Conservation (phyloP, 2,113 vertebrate genomes). For the Ifrita kowaldi region DNA sequence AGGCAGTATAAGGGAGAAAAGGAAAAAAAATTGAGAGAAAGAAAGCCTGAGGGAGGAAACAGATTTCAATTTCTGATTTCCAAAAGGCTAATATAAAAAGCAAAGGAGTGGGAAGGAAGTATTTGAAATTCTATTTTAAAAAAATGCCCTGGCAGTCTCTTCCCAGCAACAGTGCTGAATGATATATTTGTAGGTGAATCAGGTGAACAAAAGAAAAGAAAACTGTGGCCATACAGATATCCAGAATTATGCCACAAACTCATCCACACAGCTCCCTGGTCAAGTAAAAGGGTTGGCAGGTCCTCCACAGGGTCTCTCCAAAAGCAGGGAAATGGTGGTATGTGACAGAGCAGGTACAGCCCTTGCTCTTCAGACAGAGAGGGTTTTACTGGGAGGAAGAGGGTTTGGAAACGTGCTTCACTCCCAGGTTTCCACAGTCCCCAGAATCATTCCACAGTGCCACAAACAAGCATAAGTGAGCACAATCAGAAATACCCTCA, state of each 20-base stretch:
- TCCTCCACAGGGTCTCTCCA: neutral
- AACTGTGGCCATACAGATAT: neutral
- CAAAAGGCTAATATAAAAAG: neutral
- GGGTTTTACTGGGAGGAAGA: neutral
- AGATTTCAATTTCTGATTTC: neutral
- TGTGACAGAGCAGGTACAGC: neutral
- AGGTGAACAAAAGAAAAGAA: neutral
- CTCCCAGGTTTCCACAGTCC: neutral
- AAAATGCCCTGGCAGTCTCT: neutral
- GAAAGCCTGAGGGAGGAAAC: neutral
- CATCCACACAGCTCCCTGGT: accelerated
- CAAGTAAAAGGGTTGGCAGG: neutral
- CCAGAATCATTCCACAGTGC: neutral
- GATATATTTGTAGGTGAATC: neutral
- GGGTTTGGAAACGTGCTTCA: neutral
- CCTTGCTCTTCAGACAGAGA: neutral
- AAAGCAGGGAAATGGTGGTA: neutral
- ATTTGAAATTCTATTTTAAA: neutral
- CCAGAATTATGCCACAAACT: neutral
- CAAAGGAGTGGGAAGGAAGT: neutral
- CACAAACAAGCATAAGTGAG: neutral
- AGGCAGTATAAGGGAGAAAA: neutral
- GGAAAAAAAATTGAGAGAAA: accelerated
- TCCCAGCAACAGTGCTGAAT: neutral
- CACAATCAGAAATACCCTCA: neutral